phyloP scores from a whole-genome alignment of 2,113 vertebrate genomes.

The Ciconia stormi region DNA sequence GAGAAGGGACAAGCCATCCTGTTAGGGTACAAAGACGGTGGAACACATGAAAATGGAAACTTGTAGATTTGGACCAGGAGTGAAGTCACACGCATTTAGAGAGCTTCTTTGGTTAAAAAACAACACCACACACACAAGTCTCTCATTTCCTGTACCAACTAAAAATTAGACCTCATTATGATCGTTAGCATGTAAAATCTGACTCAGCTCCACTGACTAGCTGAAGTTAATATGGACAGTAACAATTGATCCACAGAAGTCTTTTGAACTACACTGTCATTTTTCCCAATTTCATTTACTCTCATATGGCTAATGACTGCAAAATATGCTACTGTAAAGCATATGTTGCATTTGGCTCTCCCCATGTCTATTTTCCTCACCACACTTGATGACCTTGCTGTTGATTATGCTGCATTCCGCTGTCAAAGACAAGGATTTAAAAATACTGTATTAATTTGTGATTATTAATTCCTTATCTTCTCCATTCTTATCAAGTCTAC shows the following conservation, averaged over 20 bases:
- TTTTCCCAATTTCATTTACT: not conserved
- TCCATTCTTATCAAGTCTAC: not conserved
- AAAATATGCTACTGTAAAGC: not conserved
- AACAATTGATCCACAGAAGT: not conserved
- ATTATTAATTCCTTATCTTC: not conserved
- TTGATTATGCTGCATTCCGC: not conserved
- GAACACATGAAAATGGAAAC: not conserved
- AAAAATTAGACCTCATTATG: not conserved
- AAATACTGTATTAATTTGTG: not conserved
- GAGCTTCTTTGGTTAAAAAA: not conserved
- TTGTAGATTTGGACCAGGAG: not conserved
- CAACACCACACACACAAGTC: rapidly evolving
- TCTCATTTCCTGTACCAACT: not conserved
- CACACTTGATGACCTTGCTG: not conserved
- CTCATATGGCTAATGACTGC: not conserved
- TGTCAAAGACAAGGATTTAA: not conserved
- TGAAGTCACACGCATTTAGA: not conserved
- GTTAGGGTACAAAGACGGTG: not conserved
- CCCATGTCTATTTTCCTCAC: not conserved
- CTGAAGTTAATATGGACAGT: not conserved
- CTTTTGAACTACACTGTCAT: not conserved
- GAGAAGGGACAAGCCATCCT: not conserved
- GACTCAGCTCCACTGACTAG: not conserved
- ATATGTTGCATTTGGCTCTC: not conserved
- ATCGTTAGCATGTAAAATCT: not conserved